Conservation (phyloP, 2,797 vertebrate genomes). For the Nasua narica region DNA sequence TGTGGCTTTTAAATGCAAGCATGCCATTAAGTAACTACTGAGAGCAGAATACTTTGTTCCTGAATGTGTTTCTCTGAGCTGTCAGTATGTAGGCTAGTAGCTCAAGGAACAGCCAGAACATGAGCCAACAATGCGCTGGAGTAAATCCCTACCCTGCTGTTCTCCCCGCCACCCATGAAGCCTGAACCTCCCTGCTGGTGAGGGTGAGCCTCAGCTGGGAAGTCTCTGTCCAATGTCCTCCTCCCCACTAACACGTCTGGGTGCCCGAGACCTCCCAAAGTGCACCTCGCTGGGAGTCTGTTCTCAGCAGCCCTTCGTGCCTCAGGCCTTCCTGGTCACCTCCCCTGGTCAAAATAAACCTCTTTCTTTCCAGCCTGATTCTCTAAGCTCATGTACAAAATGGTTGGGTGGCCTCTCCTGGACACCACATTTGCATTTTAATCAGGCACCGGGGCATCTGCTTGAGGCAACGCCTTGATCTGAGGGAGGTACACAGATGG, state of each 20-base stretch:
- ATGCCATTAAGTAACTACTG: not conserved
- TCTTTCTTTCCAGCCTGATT: not conserved
- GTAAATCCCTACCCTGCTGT: not conserved
- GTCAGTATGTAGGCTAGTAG: slow-evolving; percentile 39
- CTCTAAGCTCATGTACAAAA: slow-evolving; percentile 23
- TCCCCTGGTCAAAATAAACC: slow-evolving; percentile 50
- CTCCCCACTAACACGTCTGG: not conserved
- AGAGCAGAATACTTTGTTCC: not conserved
- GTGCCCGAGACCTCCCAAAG: slow-evolving; percentile 48
- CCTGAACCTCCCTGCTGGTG: slow-evolving; percentile 18
- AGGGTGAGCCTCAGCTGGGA: not conserved
- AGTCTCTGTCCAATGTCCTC: slow-evolving; percentile 16
- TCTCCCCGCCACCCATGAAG: slow-evolving; percentile 52
- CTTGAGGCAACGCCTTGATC: not conserved
- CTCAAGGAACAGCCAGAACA: not conserved
- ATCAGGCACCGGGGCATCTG: not conserved
- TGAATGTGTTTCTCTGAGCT: slow-evolving; percentile 47
- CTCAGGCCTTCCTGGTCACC: slow-evolving; percentile 29
- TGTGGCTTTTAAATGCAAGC: slow-evolving; percentile 43
- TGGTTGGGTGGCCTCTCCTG: not conserved
- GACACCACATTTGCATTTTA: not conserved
- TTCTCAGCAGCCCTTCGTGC: slow-evolving; percentile 10
- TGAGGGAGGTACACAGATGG: not conserved
- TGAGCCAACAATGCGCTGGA: slow-evolving; percentile 10
- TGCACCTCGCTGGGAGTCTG: slow-evolving; percentile 37